Conservation (phyloP, 2,888 invertebrate genomes). For the Protophormia terraenovae region DNA sequence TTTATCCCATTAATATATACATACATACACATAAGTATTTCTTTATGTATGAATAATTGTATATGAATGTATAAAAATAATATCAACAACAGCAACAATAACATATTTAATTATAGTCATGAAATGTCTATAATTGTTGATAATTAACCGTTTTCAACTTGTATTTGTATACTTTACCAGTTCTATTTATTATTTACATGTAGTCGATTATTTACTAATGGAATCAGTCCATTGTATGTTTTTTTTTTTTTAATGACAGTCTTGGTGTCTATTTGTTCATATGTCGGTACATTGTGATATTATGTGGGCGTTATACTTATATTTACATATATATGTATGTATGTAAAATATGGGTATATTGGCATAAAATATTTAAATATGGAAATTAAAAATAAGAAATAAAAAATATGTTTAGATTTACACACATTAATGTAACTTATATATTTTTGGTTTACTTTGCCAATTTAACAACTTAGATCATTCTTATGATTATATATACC, state of each 20-base stretch:
- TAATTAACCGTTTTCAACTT: slow-evolving; percentile 76
- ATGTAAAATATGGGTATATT: not conserved
- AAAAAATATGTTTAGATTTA: too few species aligned
- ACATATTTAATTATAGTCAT: slow-evolving; percentile 74
- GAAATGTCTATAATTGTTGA: slow-evolving; percentile 75
- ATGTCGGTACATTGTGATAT: slow-evolving; percentile 14
- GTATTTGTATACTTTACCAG: slow-evolving; percentile 42
- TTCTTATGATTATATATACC: too few species aligned
- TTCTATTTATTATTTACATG: slow-evolving; percentile 21
- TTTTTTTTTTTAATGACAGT: slow-evolving; percentile 28
- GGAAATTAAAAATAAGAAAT: too few species aligned
- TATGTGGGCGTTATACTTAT: slow-evolving; percentile 6
- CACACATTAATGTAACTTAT: too few species aligned
- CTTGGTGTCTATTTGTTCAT: not conserved
- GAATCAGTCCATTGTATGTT: slow-evolving; percentile 34
- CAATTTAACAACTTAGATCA: too few species aligned
- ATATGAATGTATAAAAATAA: not conserved
- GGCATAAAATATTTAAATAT: slow-evolving; percentile 6
- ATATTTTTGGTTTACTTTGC: too few species aligned
- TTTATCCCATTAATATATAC: slow-evolving; percentile 2
- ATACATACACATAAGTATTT: not conserved
- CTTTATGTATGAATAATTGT: not conserved
- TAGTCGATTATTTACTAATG: slow-evolving; percentile 36
- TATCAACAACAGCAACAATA: slow-evolving; percentile 8
- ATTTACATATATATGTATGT: not conserved